Evolutionary conservation across 2,888 invertebrate genomes (phyloP), one percentile per base, ranked within the genome.

Genomic region (Periphyllus acericola): DNA sequence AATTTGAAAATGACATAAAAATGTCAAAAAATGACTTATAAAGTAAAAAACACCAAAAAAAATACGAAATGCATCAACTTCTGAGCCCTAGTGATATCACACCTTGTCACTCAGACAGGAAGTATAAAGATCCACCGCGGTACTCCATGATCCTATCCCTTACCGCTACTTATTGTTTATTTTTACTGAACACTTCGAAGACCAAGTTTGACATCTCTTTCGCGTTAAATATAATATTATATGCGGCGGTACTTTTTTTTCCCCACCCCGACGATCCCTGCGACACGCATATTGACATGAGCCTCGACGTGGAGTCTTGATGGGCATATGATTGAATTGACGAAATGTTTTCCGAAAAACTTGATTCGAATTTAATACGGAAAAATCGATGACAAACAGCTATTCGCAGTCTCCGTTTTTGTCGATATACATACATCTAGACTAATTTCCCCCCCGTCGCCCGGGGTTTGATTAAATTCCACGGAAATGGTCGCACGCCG

Each of bases 371-470:
- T 71, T 71, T 46, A 71, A 82, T 82, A 71, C 71, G 68, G 25
- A 32, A 71, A 82, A 82, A 82, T 52, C 71, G 71, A 71, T 52
- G 25, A 46, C 21, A 40, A 81, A 81, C 68, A 75, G 76, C 29
- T 71, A 21, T 68, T 1, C 29, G 66, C 29, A 29, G 17, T 5
- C n/a, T 75, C 19, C 2, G 52, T 76, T 52, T 19, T 52, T 52
- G 8, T 76, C 9, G 46, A n/a, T 11, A 36, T 25, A 19, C 2
- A 19, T 25, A 21, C 9, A 25, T 60, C 60, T 60, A 25, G 60
- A 25, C 60, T 60, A 60, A 21, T 60, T 60, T 60, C n/a, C n/a
- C n/a, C n/a, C n/a, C n/a, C n/a, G n/a, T 25, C 21, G 60, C 25
- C 2, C 5, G 8, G 0, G 36, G 8, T 40, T 74, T 74, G 25